Conservation (phyloP, 2,113 vertebrate species). For the Platysteira castanea region DNA sequence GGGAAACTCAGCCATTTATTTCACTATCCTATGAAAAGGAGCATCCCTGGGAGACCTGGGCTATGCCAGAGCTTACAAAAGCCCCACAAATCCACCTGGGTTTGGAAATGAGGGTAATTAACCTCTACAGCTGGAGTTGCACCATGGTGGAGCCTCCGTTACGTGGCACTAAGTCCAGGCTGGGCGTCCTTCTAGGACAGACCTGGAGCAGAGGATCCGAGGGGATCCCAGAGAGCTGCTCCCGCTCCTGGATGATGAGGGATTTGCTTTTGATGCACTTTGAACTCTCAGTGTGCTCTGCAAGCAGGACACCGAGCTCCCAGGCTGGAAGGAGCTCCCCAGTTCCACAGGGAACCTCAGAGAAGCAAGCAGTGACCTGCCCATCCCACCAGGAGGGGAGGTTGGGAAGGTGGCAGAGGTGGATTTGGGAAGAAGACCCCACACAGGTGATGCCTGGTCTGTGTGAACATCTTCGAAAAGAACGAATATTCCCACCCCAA, state of each 20-base stretch:
- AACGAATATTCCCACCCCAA: neutral
- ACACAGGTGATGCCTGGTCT: neutral
- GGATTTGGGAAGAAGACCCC: neutral
- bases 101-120: neutral
- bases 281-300: accelerated
- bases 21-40: neutral
- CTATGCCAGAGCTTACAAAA: neutral
- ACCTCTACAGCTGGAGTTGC: neutral
- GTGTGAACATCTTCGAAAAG: neutral
- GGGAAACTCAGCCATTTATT: neutral
- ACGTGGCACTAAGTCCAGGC: neutral
- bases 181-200: neutral
- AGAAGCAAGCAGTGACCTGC: neutral
- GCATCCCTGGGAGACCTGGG: neutral
- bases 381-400: neutral
- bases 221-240: neutral
- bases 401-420: neutral
- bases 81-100: neutral
- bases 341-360: neutral
- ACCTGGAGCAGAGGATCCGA: neutral
- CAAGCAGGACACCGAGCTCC: accelerated
- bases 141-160: neutral
- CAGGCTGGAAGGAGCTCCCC: neutral
- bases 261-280: neutral
- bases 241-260: neutral